Conservation (phyloP, 2,113 vertebrate species). For the Delphinapterus leucas region DNA sequence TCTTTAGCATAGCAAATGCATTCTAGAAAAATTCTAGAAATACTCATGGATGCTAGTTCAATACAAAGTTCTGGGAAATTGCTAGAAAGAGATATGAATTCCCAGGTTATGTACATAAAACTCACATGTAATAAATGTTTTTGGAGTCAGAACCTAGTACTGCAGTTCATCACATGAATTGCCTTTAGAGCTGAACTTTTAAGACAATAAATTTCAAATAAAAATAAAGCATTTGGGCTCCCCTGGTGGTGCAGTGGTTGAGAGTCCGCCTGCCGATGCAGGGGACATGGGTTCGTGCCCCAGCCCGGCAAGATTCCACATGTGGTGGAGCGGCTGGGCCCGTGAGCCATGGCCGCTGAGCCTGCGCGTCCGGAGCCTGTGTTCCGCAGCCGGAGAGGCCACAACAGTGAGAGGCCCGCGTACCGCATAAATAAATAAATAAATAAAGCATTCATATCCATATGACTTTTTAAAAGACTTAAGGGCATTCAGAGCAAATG, state of each 20-base stretch:
- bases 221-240: neutral
- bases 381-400: too few relatives aligned
- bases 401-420: too few relatives aligned
- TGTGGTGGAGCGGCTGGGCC: too few relatives aligned
- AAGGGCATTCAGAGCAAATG: neutral
- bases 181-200: neutral
- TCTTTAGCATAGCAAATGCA: neutral
- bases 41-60: neutral
- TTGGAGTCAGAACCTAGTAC: neutral
- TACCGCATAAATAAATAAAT: too few relatives aligned
- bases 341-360: too few relatives aligned
- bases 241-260: too few relatives aligned
- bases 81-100: neutral
- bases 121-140: neutral
- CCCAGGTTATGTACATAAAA: neutral
- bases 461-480: neutral
- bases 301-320: too few relatives aligned
- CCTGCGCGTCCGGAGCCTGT: too few relatives aligned
- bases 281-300: too few relatives aligned
- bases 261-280: too few relatives aligned
- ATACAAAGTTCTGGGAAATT: neutral
- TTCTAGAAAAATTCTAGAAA: neutral
- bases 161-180: neutral
- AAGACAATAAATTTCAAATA: conserved; percentile 12
- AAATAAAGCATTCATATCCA: neutral